Base-by-base conservation (phyloP, 1,140 invertebrate genomes). In the Druon quercuslanigerum region DNA sequence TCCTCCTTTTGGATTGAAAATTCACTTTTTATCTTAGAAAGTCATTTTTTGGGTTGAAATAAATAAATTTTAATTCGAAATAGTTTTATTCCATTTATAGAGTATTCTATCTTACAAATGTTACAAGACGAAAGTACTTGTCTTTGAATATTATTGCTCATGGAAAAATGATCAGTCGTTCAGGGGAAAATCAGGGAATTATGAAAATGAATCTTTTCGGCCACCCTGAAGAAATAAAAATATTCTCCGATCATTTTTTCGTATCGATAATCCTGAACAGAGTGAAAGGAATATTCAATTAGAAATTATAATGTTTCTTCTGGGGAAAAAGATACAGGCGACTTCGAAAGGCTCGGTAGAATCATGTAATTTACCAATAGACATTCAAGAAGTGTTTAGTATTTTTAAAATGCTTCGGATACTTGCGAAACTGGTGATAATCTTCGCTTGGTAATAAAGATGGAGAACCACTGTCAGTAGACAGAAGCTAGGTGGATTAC, bases 401-500 rank as follows among this genome's bases (percentile, higher is more conserved):
- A 81, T 81, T 81, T 71, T 73, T 52, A 76, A 80, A 80, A 83
- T 80, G 79, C 78, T 78, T 83, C 80, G 80, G 80, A 83, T 83
- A 79, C 79, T 83, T 81, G 80, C 82, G n/a, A 71, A 75, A 51
- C 71, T 81, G 80, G 80, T 80, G 79, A 79, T 80, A 77, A 71
- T 82, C 80, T 82, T 66, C 79, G 52, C 74, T 56, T 71, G 51
- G 79, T 60, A 81, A 74, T 73, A 73, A 71, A 52, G 54, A 72
- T 71, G 50, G 81, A 87, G 83, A 88, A 86, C 83, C 86, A 81
- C 85, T 87, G 86, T 51, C 79, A 72, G 71, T 70, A 79, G 76
- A 85, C 77, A 82, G 78, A 81, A 79, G 79, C 78, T 85, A 72
- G 79, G 87, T 87, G 60, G 60, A 66, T 66, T 89, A 88, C 88